Conservation (phyloP, 2,113 vertebrate genomes). For the Siphamia tubifer region DNA sequence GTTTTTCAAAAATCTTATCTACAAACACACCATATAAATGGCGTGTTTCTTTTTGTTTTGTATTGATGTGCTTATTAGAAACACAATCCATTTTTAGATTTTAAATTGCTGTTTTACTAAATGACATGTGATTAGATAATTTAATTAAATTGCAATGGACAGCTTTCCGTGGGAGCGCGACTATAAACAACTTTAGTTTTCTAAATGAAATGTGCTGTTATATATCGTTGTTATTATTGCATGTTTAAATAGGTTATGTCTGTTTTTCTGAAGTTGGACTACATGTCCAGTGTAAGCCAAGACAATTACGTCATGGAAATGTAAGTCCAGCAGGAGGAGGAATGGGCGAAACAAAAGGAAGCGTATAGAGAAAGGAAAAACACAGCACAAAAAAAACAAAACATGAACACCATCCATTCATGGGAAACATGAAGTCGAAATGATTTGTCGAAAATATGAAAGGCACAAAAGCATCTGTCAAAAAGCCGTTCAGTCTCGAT, state of each 20-base stretch:
- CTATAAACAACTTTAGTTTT: neutral
- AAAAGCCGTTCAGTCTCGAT: neutral
- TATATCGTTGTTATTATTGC: neutral
- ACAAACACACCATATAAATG: neutral
- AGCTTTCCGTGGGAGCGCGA: neutral
- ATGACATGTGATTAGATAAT: neutral
- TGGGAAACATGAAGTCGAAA: neutral
- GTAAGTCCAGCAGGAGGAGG: conserved; percentile 60
- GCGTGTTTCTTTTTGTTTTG: neutral
- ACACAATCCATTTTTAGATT: too few species aligned
- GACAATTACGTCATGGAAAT: conserved; percentile 82
- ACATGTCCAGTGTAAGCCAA: conserved; percentile 58
- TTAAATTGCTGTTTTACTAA: too few species aligned
- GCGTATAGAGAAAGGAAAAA: neutral
- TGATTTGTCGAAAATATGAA: neutral
- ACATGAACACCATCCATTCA: neutral
- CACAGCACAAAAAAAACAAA: neutral
- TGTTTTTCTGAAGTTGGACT: conserved; percentile 3
- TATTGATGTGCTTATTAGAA: neutral
- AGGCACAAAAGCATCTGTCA: neutral
- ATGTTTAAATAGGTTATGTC: neutral
- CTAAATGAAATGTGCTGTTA: neutral
- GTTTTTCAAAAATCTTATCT: neutral
- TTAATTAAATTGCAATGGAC: neutral
- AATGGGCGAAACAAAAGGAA: conserved; percentile 76